Conservation (phyloP, 37 sponge, comb jelly and placozoan genomes). For the Tethya wilhelma region DNA sequence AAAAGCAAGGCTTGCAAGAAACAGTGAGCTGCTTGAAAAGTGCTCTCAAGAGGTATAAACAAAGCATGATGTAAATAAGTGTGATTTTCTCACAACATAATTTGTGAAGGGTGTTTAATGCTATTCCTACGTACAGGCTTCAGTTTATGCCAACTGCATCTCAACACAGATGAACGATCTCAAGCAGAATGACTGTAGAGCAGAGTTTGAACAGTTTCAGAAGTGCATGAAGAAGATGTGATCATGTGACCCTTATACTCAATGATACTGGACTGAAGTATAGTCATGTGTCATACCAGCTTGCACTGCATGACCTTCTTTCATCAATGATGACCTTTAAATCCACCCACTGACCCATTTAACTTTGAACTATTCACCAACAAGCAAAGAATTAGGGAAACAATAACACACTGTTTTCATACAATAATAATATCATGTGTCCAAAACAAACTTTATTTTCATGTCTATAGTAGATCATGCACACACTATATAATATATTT, state of each 20-base stretch:
- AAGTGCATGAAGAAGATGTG: conserved; percentile 34
- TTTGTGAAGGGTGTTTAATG: no score
- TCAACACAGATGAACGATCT: conserved; percentile 30
- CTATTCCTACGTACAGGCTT: no score
- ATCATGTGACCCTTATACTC: no score
- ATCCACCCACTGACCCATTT: background rate
- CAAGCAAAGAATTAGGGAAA: background rate
- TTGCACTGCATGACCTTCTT: no score
- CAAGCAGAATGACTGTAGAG: conserved; percentile 41
- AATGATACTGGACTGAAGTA: no score
- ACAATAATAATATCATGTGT: background rate
- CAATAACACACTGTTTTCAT: background rate
- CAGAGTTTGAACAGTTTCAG: conserved; percentile 54
- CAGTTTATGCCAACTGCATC: conserved; percentile 51
- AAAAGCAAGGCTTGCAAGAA: background rate
- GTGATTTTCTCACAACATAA: background rate
- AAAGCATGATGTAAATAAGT: background rate
- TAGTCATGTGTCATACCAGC: no score
- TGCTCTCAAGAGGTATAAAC: conserved; percentile 14
- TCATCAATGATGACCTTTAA: no score
- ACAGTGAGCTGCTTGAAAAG: background rate
- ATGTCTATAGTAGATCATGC: no score
- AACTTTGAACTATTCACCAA: background rate
- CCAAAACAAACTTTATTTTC: no score
- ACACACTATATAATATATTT: no score